Conservation (phyloP, 2,113 vertebrate genomes). For the mouse (Mus musculus) region GRCm39 chr4:129752501-129753000, state of each 20-base stretch:
- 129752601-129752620: background rate
- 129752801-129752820: background rate
- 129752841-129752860: background rate
- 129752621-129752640: constrained; percentile 16
- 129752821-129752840: background rate
- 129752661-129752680: constrained; percentile 4
- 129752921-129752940: background rate
- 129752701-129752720: background rate
- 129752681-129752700: constrained; percentile 6
- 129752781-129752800: background rate
- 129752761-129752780: background rate
- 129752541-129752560: background rate
- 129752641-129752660: background rate
- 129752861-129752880: background rate
- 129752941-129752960: background rate
- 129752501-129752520: background rate
- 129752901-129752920: background rate
- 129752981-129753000: background rate
- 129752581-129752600: background rate
- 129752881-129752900: background rate
- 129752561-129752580: background rate
- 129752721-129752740: background rate
- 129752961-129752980: fast-evolving
- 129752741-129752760: background rate
- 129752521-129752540: background rate